Base-by-base conservation (phyloP, 2,888 invertebrate genomes). In the Drosophila kambysellisi region DNA sequence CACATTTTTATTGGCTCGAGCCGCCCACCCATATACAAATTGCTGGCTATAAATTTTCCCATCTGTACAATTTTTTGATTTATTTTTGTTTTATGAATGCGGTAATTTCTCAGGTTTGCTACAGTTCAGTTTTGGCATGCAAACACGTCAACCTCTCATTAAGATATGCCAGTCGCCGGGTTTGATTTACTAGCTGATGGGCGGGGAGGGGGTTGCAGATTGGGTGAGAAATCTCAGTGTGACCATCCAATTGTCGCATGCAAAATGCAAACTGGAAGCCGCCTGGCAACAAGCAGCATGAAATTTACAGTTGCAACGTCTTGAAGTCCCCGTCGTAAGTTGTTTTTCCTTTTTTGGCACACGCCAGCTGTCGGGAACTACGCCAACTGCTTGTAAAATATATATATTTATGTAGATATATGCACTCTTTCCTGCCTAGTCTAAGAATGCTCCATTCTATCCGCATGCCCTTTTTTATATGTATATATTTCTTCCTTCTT, bases 101-200 rank as follows among this genome's bases (percentile, higher is more conserved):
- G 75, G 73, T 77, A 77, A 73, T 67, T 74, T 76, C 66, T 56
- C 58, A 30, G 59, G 25, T 15, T 8, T 30, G 63, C 63, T 35
- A 48, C 32, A 53, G 50, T 54, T 82, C 11, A 7, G 17, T 65
- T 77, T 81, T 69, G 87, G 82, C 89, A 87, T 76, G 79, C 87
- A 65, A 82, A 74, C 85, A 86, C 85, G 85, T 86, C 84, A 86
- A 87, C 79, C 83, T 77, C 89, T 87, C 89, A 84, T 86, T 86
- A 79, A 85, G 85, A 85, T 87, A 88, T 85, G 88, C 54, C 70
- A 70, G 58, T 60, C 58, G 53, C n/a, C 41, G 8, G 59, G 12
- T 63, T 76, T 80, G 79, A 76, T 79, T 79, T 78, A 79, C 33
- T 57, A 37, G 33, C 51, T 39, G 29, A 25, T 46, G 17, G 20